phyloP scores from a whole-genome alignment of 2,797 vertebrate genomes.

The Enteromius unitaeniatus region DNA sequence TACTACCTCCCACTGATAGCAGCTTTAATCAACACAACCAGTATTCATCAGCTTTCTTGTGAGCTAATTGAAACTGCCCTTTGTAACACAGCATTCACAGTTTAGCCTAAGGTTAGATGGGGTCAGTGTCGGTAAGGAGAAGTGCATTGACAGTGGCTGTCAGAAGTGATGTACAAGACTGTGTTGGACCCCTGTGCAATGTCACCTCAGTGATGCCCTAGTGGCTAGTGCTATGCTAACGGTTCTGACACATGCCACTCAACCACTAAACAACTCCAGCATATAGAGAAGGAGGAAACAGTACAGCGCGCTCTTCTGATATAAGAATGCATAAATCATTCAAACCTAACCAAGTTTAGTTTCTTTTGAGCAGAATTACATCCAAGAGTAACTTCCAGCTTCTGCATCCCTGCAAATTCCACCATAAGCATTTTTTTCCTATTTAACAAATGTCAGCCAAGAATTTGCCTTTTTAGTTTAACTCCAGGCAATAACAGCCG shows the following conservation, averaged over 20 bases:
- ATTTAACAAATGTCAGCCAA: constrained; percentile 45
- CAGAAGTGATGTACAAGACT: constrained; percentile 75
- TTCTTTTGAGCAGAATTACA: constrained; percentile 49
- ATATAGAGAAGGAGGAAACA: not conserved
- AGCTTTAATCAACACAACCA: not conserved
- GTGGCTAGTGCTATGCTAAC: constrained; percentile 12
- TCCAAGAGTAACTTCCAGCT: constrained; percentile 23
- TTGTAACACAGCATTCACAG: not conserved
- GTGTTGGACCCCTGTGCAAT: constrained; percentile 66
- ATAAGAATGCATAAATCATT: not conserved
- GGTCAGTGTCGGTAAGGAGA: constrained; percentile 1
- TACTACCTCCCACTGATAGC: not conserved
- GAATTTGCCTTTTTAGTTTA: constrained; percentile 46
- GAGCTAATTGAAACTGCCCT: not conserved
- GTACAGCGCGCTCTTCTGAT: not conserved
- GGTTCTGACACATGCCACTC: constrained; percentile 36
- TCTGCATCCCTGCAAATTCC: constrained; percentile 4
- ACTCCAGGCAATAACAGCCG: constrained; percentile 49
- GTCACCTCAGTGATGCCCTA: constrained; percentile 62
- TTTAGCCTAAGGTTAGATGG: constrained; percentile 44
- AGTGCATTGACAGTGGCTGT: constrained; percentile 68
- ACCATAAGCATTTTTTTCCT: constrained; percentile 38
- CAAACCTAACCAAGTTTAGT: not conserved
- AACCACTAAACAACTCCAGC: not conserved
- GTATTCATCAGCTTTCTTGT: not conserved